Conservation (phyloP, 1,140 invertebrate species). For the Diuraphis noxia region DNA sequence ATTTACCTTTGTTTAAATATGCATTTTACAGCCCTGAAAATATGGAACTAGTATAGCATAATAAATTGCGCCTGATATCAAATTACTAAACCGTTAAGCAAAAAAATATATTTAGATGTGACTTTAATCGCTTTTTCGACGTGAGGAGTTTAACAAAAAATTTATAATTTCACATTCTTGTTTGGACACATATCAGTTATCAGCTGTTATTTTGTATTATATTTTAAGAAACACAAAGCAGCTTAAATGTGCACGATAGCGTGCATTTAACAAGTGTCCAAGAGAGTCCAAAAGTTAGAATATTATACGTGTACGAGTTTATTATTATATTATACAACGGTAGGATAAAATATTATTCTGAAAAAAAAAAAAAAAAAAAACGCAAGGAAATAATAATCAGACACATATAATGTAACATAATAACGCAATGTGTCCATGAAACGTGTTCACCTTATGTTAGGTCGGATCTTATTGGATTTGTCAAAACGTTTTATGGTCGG, state of each 20-base stretch:
- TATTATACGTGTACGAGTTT: neutral
- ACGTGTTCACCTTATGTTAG: slow-evolving; percentile 7
- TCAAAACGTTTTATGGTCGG: slow-evolving; percentile 22
- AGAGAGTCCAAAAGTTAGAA: neutral
- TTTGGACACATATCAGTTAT: neutral
- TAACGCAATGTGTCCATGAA: neutral
- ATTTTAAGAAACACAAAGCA: neutral
- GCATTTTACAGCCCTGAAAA: neutral
- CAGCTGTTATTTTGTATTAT: neutral
- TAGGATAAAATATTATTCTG: neutral
- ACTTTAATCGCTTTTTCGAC: neutral
- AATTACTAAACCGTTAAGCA: neutral
- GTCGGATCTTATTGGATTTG: slow-evolving; percentile 13
- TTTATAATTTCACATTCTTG: neutral
- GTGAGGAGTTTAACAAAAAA: neutral
- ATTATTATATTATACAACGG: neutral
- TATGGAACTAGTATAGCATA: neutral
- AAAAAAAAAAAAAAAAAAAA: neutral
- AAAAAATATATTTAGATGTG: neutral
- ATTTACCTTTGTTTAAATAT: neutral
- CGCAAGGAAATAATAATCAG: neutral
- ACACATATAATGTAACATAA: neutral
- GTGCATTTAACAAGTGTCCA: neutral
- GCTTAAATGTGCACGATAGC: neutral
- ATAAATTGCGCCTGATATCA: neutral